Evolutionary conservation across 2,797 vertebrate genomes (phyloP), one percentile per base, ranked within the genome.

Genomic region (Avahi laniger): DNA sequence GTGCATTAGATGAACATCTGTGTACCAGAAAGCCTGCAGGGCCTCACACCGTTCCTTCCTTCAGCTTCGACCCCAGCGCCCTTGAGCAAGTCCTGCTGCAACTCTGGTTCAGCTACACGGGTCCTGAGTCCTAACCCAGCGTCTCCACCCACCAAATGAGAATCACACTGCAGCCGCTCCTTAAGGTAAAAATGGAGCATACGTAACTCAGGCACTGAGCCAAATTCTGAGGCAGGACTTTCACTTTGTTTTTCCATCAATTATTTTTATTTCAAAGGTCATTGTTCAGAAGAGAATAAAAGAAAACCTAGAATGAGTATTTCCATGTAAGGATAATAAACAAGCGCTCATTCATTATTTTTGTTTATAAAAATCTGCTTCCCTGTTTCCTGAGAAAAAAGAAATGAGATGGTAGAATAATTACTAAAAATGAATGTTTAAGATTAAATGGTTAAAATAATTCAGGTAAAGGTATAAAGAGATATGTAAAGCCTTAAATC

Each of bases 151-250:
- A 59, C 43, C 90, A 86, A 61, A 30, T 69, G 73, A 91, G 48
- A 65, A 73, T 57, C 48, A 33, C 72, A 30, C 9, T 3, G 15
- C 72, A 91, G 65, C 15, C 75, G 17, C 84, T 24, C 78, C 70
- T 75, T 28, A 22, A 33, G 30, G 15, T 70, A 67, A 72, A 73
- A 72, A 67, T 22, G 63, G n/a, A 73, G 83, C 48, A 7, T 48
- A 6, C 1, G 11, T 4, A 22, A 33, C 57, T 38, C 87, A 50
- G 59, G 69, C 46, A 13, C 22, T 15, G 63, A 65, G 46, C 76
- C 93, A 76, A 8, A 13, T 57, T 94, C 69, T 72, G 46, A 96
- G 46, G 59, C 33, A 76, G 96, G 82, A 73, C 30, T 86, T 93
- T 24, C 28, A 13, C 20, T 94, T 89, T 35, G 2, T 89, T 90